Evolutionary conservation across 2,888 invertebrate genomes (phyloP).

Genomic region (Drosophila bunnanda): DNA sequence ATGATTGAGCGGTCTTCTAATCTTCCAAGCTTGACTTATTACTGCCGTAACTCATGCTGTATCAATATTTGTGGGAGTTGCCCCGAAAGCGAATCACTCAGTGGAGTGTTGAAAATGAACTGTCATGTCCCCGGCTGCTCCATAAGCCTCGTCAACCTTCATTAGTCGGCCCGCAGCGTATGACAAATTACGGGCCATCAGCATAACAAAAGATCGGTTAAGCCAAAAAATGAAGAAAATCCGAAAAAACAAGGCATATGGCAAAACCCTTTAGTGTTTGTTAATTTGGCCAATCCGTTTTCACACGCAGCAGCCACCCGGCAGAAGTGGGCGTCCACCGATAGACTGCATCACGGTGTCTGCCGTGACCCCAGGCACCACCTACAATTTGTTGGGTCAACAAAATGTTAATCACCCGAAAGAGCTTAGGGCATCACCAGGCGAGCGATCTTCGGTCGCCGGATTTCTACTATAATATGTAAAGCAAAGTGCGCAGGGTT

Average conservation of each 20-base stretch:
- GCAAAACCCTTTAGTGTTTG: conserved; percentile 39
- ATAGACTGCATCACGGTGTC: conserved; percentile 34
- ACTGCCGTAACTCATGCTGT: conserved; percentile 31
- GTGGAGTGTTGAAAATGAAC: conserved; percentile 48
- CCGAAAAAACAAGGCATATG: conserved; percentile 22
- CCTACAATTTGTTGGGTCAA: conserved; percentile 58
- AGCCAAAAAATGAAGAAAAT: conserved; percentile 36
- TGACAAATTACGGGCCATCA: conserved; percentile 69
- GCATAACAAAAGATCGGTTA: conserved; percentile 66
- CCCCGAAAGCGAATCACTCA: conserved; percentile 27
- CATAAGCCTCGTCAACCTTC: conserved; percentile 56
- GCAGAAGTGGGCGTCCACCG: conserved; percentile 38
- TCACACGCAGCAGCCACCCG: conserved; percentile 64
- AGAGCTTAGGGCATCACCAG: conserved; percentile 41
- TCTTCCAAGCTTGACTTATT: conserved; percentile 11
- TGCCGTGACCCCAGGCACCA: conserved; percentile 44
- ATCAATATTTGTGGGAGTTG: conserved; percentile 42
- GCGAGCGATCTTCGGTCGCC: conserved; percentile 17
- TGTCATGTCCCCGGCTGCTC: conserved; percentile 51
- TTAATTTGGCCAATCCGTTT: conserved; percentile 57
- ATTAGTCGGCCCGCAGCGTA: conserved; percentile 29
- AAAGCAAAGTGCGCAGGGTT: conserved; percentile 64
- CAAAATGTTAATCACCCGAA: conserved; percentile 67
- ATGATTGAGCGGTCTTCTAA: conserved; percentile 12
- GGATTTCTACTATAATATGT: conserved; percentile 57